Evolutionary conservation across 2,888 invertebrate genomes (phyloP).

Genomic region (Stenurella melanura): DNA sequence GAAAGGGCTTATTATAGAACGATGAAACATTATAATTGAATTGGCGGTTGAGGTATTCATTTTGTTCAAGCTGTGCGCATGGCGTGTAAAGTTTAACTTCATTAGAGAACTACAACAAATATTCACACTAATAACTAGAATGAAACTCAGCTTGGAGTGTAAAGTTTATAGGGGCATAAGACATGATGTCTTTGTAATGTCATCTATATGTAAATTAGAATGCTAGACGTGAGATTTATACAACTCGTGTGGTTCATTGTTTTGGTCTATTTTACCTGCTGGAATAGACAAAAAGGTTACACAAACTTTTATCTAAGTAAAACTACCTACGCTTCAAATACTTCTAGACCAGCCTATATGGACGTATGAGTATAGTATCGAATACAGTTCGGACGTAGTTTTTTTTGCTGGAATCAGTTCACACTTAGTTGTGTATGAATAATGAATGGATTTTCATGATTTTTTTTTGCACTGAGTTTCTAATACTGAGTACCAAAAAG

Average conservation of each 20-base stretch:
- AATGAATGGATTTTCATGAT: too few species aligned
- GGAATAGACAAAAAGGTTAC: conserved; percentile 13
- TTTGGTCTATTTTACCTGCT: conserved; percentile 30
- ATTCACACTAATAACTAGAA: conserved; percentile 32
- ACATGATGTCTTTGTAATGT: conserved; percentile 24
- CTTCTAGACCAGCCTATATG: too few species aligned
- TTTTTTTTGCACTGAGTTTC: too few species aligned
- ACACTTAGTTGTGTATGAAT: too few species aligned
- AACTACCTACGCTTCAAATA: neutral
- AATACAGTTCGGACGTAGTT: too few species aligned
- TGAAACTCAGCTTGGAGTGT: conserved; percentile 26
- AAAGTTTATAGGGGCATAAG: conserved; percentile 35
- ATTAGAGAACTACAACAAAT: conserved; percentile 37
- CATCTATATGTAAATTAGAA: conserved; percentile 34
- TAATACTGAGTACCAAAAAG: too few species aligned
- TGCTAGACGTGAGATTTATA: conserved; percentile 32
- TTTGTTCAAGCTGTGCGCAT: conserved; percentile 18
- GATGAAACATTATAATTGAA: conserved; percentile 33
- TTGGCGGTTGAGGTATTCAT: conserved; percentile 34
- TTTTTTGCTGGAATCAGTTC: too few species aligned
- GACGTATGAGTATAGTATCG: too few species aligned
- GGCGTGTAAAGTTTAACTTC: conserved; percentile 22
- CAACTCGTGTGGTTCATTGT: conserved; percentile 25
- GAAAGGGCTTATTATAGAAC: conserved; percentile 33
- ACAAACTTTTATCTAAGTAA: conserved; percentile 10